Base-by-base conservation (phyloP, 2,888 invertebrate species). In the Microctonus aethiopoides region DNA sequence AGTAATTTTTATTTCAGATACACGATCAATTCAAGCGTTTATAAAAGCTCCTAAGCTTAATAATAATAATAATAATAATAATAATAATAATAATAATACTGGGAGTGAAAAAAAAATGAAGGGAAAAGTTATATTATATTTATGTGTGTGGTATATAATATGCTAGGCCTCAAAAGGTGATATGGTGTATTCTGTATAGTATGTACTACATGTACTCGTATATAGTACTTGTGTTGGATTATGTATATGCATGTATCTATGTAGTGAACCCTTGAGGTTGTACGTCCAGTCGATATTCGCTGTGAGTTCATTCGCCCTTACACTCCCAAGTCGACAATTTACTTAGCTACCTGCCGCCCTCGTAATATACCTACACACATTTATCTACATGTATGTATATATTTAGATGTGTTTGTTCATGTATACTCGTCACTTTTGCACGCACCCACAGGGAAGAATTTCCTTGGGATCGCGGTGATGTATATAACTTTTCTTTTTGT, bases 231-330 rank as follows among this genome's bases (percentile, higher is more conserved):
- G 29, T 29, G 29, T 29, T 3, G 20, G 16, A 4, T 1, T 5
- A 16, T 10, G 29, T 20, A 7, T 59, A n/a, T 34, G 11, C 20
- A n/a, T 34, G n/a, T n/a, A n/a, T n/a, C n/a, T 29, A 32, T 52
- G 51, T 34, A 16, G 34, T 36, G 39, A 62, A 41, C 62, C 62
- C 41, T 56, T 29, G 22, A 56, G 52, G 57, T 57, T n/a, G n/a
- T 34, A 56, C 26, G 69, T 70, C 69, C 69, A 70, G 69, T 70
- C 69, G 57, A 70, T 70, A 70, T 62, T 70, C 54, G 52, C 26
- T 32, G 60, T 60, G 46, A 70, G 69, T 70, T 70, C 69, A 70
- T 70, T 70, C 69, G 69, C 69, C 69, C 65, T 66, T 66, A 39
- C 56, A 26, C 34, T 66, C 65, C 65, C 65, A 29, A 29, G 57